phyloP scores from a whole-genome alignment of 2,113 vertebrate genomes.

The Xenotilapia longispinis region DNA sequence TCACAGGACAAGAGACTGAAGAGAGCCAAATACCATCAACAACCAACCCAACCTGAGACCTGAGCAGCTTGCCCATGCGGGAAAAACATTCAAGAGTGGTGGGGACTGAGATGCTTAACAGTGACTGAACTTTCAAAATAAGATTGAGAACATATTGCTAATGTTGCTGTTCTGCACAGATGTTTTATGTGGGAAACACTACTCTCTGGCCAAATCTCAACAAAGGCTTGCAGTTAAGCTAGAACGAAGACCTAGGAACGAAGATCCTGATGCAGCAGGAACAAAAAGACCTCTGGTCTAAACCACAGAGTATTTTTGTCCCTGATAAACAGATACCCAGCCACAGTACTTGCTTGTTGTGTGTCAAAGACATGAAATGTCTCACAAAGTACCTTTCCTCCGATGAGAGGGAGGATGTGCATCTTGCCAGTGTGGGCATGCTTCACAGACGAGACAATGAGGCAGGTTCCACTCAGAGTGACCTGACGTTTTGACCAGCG shows the following conservation, averaged over 20 bases:
- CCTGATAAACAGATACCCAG: neutral
- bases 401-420: conserved; percentile 95
- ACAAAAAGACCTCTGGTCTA: neutral
- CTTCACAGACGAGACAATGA: conserved; percentile 96
- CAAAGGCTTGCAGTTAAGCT: neutral
- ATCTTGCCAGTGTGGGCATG: conserved; percentile 92
- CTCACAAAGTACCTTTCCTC: conserved; percentile 82
- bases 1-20: neutral
- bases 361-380: neutral
- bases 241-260: neutral
- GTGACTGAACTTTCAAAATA: neutral
- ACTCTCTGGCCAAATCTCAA: neutral
- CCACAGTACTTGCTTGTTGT: neutral
- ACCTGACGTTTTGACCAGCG: conserved; percentile 93
- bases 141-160: neutral
- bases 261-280: neutral
- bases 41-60: neutral
- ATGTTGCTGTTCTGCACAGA: neutral
- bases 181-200: neutral
- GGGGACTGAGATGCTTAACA: neutral
- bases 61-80: neutral
- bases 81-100: neutral
- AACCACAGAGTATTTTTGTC: neutral
- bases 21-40: neutral
- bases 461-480: conserved; percentile 93